Evolutionary conservation across 1,140 invertebrate genomes (phyloP), one percentile per base, ranked within the genome.

Genomic region (Diorhabda elongata): DNA sequence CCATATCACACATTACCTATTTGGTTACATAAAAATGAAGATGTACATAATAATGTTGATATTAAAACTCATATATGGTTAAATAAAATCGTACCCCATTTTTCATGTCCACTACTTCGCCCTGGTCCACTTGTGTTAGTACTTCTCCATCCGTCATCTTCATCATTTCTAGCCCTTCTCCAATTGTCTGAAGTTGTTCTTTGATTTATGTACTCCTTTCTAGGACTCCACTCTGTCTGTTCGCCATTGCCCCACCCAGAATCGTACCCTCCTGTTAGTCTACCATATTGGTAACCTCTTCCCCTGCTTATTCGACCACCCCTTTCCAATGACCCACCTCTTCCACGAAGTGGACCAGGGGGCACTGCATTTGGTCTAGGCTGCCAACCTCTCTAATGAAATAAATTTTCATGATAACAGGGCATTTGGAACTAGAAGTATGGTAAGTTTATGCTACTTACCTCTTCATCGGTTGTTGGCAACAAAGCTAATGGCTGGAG

Each of bases 401-500:
- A 8, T n/a, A 8, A n/a, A 8, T 52, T 4, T 8, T 8, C 47
- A 52, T 3, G 4, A 52, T 9, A 52, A 52, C n/a, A 52, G n/a
- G 6, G 4, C 6, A 52, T 2, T 52, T 52, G 64, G 47, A 58
- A 66, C 2, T n/a, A 6, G 2, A 52, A 8, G 5, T 9, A 65
- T 69, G 64, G 8, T n/a, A 43, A 67, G 7, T 59, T 41, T 66
- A 44, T 59, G 43, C 41, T 8, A 68, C 65, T 75, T 75, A 78
- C 78, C 68, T 95, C 93, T 77, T 95, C 93, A 71, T 94, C 92
- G 80, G 91, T 89, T 78, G 89, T 87, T 71, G 89, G 88, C 71
- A 87, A 85, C 67, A 95, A 83, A 56, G 92, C 90, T 68, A 96
- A 81, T 56, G 94, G 94, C 73, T 86, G 84, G 78, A 93, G 90